Evolutionary conservation across 2,888 invertebrate genomes (phyloP), one percentile per base, ranked within the genome.

Genomic region (Xanthia togata): DNA sequence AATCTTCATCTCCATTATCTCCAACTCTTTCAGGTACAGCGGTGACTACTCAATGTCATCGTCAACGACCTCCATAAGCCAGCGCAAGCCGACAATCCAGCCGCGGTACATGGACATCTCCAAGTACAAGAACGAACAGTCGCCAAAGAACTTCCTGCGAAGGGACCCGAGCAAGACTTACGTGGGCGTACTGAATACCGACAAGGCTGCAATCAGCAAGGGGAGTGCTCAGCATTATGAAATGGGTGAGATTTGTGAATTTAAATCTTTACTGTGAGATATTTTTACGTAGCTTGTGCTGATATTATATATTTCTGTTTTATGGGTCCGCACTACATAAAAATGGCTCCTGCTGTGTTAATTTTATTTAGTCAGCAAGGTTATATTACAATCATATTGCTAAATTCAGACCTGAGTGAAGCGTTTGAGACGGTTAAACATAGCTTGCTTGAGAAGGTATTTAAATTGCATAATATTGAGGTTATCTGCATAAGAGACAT

Each of bases 31-130:
- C 4, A 96, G 97, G 89, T 93, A 96, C 92, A 96, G 96, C 91
- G 97, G 97, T 78, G 97, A 97, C 85, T 97, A 94, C 82, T 96
- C 96, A 0, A 94, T 96, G 94, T 96, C 96, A 71, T 97, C 97
- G 59, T 96, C 97, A 0, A 96, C 96, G 31, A 95, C 96, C 70
- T 96, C 96, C 0, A 91, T 93, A 2, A 91, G 94, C 82, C 90
- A 91, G 74, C 93, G 93, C 87, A 92, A 90, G 86, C 91, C 92
- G 20, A 90, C 90, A 50, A 90, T 95, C 63, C 94, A 93, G 87
- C 96, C 96, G 11, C 96, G 97, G 69, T 97, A 97, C 89, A 90
- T 97, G 78, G 97, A 97, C 93, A 97, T 97, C 81, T 97, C 97
- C 69, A 97, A 97, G 92, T 97, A 97, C 92, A 97, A 97, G 91